Conservation (phyloP, 2,797 vertebrate species). For the Rhabdomys pumilio region DNA sequence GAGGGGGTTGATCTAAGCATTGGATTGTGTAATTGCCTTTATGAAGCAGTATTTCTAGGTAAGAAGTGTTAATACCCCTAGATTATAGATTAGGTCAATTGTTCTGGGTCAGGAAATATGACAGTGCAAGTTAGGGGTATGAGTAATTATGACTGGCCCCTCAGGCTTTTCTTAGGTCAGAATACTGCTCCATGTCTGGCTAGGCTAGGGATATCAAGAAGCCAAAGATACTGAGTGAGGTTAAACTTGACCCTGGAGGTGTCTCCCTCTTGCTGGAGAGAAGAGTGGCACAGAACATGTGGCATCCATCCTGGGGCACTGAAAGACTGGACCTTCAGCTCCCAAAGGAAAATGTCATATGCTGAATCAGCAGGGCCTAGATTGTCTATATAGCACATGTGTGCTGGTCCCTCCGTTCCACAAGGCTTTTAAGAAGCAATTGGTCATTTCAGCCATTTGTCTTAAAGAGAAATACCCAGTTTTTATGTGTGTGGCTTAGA, state of each 20-base stretch:
- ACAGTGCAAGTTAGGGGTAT: not conserved
- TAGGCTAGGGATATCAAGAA: not conserved
- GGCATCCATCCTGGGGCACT: conserved; percentile 7
- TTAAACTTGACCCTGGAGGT: not conserved
- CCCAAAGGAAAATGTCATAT: not conserved
- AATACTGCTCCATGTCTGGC: not conserved
- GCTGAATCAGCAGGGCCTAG: not conserved
- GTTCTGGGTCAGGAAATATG: not conserved
- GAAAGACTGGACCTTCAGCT: not conserved
- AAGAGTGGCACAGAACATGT: not conserved
- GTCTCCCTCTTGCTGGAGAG: not conserved
- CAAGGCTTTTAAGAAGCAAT: conserved; percentile 10
- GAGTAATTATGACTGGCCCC: not conserved
- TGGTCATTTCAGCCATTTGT: conserved; percentile 43
- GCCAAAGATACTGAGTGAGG: not conserved
- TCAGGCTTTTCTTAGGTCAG: not conserved
- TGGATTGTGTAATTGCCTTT: not conserved
- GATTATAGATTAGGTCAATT: conserved; percentile 4
- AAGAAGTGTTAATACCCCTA: not conserved
- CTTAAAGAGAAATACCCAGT: not conserved
- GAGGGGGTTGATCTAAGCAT: not conserved
- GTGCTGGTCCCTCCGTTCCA: not conserved
- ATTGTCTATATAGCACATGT: not conserved
- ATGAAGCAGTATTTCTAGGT: not conserved
- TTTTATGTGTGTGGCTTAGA: conserved; percentile 8